These are phyloP conservation scores for Anabas testudineus DNA, from an alignment of 2,797 vertebrate species.

Conservation along the genomic window DNA sequence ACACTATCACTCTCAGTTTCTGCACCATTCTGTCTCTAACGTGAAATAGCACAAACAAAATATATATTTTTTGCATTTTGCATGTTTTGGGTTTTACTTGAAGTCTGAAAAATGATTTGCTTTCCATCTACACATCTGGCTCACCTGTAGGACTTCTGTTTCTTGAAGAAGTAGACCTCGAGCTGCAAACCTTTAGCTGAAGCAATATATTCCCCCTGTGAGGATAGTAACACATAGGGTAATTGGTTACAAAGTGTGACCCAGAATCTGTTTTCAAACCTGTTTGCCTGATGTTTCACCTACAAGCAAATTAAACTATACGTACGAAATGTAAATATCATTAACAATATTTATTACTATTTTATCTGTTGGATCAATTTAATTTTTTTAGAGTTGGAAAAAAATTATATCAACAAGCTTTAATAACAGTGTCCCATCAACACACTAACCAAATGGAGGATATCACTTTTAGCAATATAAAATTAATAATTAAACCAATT, in stretches of 20 bases:
- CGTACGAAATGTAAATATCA: neutral
- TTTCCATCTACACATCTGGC: neutral
- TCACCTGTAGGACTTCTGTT: conserved; percentile 88
- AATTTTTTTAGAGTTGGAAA: neutral
- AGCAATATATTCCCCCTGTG: conserved; percentile 89
- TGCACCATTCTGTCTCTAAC: neutral
- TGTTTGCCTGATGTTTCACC: neutral
- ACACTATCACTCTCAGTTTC: neutral
- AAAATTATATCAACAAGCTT: neutral
- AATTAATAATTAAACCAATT: too few species aligned
- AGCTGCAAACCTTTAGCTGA: conserved; percentile 84
- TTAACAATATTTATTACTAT: neutral
- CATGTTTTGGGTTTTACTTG: neutral
- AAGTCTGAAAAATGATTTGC: neutral
- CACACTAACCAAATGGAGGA: neutral
- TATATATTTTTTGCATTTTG: neutral
- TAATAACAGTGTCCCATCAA: neutral
- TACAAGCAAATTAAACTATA: neutral
- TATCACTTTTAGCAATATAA: neutral
- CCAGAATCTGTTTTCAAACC: conserved; percentile 1
- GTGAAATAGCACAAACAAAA: neutral
- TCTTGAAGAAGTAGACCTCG: conserved; percentile 91
- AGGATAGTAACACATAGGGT: conserved; percentile 13
- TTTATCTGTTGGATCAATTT: neutral
- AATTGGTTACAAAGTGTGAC: neutral